A percentile compares a stretch with the other conserved stretches of the same genome.
phyloP scores from a whole-genome alignment of 2,113 vertebrate genomes.

The Penelope pileata region DNA sequence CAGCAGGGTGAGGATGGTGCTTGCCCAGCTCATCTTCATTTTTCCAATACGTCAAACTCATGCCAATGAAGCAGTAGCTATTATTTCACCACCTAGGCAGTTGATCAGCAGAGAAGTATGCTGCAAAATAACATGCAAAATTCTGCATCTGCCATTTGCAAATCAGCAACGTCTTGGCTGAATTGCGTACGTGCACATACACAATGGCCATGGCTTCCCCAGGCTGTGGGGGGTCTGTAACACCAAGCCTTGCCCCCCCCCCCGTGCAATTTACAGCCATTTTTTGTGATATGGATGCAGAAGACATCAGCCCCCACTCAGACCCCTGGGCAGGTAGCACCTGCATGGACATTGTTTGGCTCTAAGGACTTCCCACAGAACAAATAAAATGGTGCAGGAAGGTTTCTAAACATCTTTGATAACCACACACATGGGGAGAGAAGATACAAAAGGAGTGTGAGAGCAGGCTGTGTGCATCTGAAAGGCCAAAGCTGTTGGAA shows the following conservation, averaged over 20 bases:
- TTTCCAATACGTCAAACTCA: neutral
- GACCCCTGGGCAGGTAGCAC: neutral
- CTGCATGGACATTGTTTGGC: neutral
- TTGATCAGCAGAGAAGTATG: neutral
- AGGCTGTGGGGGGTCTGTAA: no score
- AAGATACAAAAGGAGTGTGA: slow-evolving; percentile 29
- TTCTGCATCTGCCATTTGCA: neutral
- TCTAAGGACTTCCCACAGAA: neutral
- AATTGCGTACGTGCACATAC: accelerated
- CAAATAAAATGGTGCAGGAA: neutral
- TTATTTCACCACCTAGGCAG: neutral
- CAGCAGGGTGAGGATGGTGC: neutral
- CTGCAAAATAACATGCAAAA: neutral
- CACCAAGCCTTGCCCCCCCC: neutral
- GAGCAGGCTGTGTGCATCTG: slow-evolving; percentile 50
- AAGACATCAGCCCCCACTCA: neutral
- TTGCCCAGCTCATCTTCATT: neutral
- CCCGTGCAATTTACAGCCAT: neutral
- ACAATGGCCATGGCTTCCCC: neutral
- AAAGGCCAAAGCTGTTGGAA: slow-evolving; percentile 34
- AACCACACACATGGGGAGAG: slow-evolving; percentile 6
- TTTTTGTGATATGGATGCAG: neutral
- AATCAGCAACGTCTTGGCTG: neutral
- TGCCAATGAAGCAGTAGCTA: neutral
- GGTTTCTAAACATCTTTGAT: slow-evolving; percentile 41